Conservation (phyloP, 2,797 vertebrate species). For the Cebuella pygmaea region DNA sequence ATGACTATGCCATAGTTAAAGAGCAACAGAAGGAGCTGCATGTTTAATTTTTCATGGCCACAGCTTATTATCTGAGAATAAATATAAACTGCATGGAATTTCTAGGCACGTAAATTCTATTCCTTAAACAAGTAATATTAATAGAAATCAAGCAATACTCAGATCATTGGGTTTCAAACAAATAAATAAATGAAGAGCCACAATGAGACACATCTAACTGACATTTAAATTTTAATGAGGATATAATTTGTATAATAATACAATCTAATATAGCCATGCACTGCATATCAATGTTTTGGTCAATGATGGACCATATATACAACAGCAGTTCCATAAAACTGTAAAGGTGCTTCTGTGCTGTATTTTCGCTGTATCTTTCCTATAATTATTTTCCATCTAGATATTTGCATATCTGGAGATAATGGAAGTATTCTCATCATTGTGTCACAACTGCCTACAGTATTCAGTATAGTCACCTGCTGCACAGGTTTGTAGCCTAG, state of each 20-base stretch:
- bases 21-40: neutral
- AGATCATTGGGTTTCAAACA: slow-evolving; percentile 26
- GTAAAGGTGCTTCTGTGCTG: neutral
- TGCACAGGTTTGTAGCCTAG: neutral
- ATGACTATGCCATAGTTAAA: neutral
- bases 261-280: neutral
- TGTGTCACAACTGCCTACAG: neutral
- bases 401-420: neutral
- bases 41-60: slow-evolving; percentile 3
- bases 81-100: neutral
- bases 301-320: neutral
- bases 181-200: slow-evolving; percentile 5
- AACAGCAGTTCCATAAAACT: neutral
- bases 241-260: slow-evolving; percentile 16
- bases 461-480: neutral
- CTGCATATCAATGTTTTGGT: neutral
- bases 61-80: neutral
- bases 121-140: slow-evolving; percentile 3
- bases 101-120: neutral
- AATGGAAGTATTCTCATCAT: neutral
- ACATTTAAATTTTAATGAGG: neutral
- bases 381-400: neutral
- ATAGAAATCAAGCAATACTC: slow-evolving; percentile 31
- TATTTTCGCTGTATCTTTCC: neutral
- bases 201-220: neutral